Percentiles rank a stretch among this genome's conserved stretches.
Conservation (phyloP, 2,888 invertebrate species). For the Drosophila pseudotalamancana region DNA sequence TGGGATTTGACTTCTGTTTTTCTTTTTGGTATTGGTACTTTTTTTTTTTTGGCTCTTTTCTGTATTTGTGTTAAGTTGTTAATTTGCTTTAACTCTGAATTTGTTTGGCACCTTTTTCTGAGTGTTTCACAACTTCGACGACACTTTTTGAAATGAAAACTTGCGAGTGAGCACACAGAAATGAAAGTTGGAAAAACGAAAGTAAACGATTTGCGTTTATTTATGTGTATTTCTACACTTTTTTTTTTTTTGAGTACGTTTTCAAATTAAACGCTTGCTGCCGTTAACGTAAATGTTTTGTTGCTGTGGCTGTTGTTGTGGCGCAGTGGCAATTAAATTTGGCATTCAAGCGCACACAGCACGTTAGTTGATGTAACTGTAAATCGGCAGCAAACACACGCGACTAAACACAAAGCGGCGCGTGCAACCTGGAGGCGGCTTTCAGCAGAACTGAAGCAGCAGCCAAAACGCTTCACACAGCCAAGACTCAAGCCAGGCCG, state of each 20-base stretch:
- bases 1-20: background rate
- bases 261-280: constrained; percentile 49
- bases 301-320: constrained; percentile 21
- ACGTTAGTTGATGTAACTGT: constrained; percentile 62
- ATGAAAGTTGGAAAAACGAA: constrained; percentile 74
- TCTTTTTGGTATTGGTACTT: background rate
- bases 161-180: constrained; percentile 46
- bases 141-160: constrained; percentile 56
- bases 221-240: constrained; percentile 3
- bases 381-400: constrained; percentile 40
- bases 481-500: constrained; percentile 4
- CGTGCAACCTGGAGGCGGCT: constrained; percentile 57
- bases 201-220: constrained; percentile 48
- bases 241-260: constrained; percentile 35
- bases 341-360: constrained; percentile 78
- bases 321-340: constrained; percentile 69
- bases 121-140: constrained; percentile 6
- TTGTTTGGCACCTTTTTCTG: constrained; percentile 28
- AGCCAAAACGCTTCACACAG: constrained; percentile 25
- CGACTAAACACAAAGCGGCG: constrained; percentile 19
- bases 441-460: constrained; percentile 55
- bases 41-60: background rate
- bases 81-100: constrained; percentile 4
- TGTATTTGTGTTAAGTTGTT: background rate
- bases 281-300: constrained; percentile 14